Base-by-base conservation (phyloP, 2,113 vertebrate genomes). In the Passer montanus region DNA sequence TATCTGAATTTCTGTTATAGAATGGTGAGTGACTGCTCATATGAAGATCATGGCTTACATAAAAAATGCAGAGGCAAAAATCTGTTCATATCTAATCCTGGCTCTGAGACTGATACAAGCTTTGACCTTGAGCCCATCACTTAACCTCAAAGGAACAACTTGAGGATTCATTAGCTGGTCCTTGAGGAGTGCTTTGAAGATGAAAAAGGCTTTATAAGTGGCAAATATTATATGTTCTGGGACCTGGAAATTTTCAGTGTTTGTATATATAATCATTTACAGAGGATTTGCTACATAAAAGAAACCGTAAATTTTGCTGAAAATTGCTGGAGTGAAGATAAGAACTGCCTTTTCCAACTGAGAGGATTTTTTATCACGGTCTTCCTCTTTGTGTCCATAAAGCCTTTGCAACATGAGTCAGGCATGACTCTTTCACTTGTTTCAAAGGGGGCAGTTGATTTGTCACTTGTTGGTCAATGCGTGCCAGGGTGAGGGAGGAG, bases 221-320 rank as follows among this genome's bases (percentile, higher is more conserved):
- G 58, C 69, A 94, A 94, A 92, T 89, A 89, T 68, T 89, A 72
- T 84, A 69, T 79, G 56, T 77, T 87, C 83, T 58, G 76, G 73
- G 92, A 92, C 80, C 90, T 93, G 88, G 73, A 96, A 94, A 90
- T 94, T 89, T 92, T 92, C 80, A n/a, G 7, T 96, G 73, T 96
- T 94, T 97, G 86, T 94, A 35, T 90, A 82, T 90, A 90, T 95
- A 96, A 96, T 90, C 13, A 90, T 93, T 94, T 95, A 90, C 80
- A 81, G 88, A 94, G 69, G 90, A 95, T 94, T 94, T 86, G 11
- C 64, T 89, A 75, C 80, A 93, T 94, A 73, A 97, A 96, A 96
- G 95, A 89, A 96, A 90, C 28, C 0, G 0, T 93, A 93, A 90
- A 89, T 89, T 90, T 96, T 90, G 76, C 86, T 93, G 76, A n/a